Evolutionary conservation across 2,797 vertebrate genomes (phyloP), one percentile per base, ranked within the genome.

Genomic region (Galagoides demidoff): DNA sequence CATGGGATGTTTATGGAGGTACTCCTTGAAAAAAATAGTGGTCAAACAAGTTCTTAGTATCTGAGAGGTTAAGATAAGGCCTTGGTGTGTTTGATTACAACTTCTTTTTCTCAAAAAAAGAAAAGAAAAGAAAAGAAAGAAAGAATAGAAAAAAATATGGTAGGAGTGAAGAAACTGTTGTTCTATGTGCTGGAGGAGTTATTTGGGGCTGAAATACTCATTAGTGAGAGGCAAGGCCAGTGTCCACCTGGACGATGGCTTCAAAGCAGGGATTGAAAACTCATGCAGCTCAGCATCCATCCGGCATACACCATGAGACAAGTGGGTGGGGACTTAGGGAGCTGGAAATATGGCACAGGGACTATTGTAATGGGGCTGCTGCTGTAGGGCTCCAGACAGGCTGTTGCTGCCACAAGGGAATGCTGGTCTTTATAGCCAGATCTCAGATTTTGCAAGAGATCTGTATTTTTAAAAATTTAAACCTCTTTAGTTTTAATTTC

Each of bases 401-500:
- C 17, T 39, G 34, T 31, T 45, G 3, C n/a, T 79, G 27, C 19
- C 64, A 34, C 23, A 1, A 49, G 55, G 57, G 59, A 34, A 19
- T 6, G 0, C 23, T 12, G 23, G 59, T 12, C 27, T 25, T 12
- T 68, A 25, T 25, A 52, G 31, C 63, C 61, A 93, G 57, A 64
- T 16, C 61, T 95, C 78, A 71, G 82, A 70, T 85, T 95, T 94
- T 76, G 14, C 29, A 79, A 92, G 82, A 25, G 71, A 77, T 49
- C 37, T 61, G 43, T 76, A 27, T 70, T 85, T 90, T 77, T 57
- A 7, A 29, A 25, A 81, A 89, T 83, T 59, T 88, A 83, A 86
- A 37, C 74, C 57, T 90, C 85, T 70, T 84, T 34, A 85, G 23
- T 91, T 97, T 90, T 95, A 94, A 92, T 81, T 87, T 64, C 34